Evolutionary conservation across 2,797 vertebrate genomes (phyloP).

Genomic region (Sebastes itinus): DNA sequence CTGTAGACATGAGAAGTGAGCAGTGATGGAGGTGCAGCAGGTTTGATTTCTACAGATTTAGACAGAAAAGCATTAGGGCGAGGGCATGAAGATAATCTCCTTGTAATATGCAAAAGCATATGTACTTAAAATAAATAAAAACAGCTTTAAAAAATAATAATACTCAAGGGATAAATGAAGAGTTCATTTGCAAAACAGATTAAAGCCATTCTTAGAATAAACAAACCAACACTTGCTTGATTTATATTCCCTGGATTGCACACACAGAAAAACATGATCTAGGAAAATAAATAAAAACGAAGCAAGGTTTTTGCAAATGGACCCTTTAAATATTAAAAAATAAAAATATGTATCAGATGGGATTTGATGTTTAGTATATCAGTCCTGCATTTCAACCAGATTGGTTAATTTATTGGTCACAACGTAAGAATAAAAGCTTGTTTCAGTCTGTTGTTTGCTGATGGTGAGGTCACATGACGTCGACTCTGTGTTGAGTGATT

Average conservation of each 20-base stretch:
- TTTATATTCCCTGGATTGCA: too few species aligned
- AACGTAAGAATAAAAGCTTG: background rate
- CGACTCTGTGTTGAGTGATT: background rate
- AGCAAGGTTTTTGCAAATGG: too few species aligned
- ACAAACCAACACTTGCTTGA: too few species aligned
- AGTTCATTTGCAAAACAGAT: too few species aligned
- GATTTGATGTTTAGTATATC: background rate
- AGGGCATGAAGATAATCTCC: conserved; percentile 16
- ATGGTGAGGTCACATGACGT: background rate
- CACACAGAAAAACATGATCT: too few species aligned
- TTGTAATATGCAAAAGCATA: conserved; percentile 9
- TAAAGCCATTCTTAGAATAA: too few species aligned
- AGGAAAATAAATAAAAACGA: too few species aligned
- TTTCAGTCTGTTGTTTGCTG: background rate
- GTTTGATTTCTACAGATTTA: background rate
- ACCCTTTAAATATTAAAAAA: too few species aligned
- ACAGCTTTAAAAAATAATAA: background rate
- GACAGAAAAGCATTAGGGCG: background rate
- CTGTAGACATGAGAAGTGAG: background rate
- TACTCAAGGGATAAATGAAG: background rate
- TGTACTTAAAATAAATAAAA: conserved; percentile 2
- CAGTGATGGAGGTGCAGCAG: background rate
- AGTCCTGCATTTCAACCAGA: background rate
- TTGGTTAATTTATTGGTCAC: background rate
- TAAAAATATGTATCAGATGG: background rate